A percentile compares a stretch with the other conserved stretches of the same genome.
These are phyloP conservation scores for Pocota personata DNA, from an alignment of 2,888 invertebrate species.

Conservation along the genomic window DNA sequence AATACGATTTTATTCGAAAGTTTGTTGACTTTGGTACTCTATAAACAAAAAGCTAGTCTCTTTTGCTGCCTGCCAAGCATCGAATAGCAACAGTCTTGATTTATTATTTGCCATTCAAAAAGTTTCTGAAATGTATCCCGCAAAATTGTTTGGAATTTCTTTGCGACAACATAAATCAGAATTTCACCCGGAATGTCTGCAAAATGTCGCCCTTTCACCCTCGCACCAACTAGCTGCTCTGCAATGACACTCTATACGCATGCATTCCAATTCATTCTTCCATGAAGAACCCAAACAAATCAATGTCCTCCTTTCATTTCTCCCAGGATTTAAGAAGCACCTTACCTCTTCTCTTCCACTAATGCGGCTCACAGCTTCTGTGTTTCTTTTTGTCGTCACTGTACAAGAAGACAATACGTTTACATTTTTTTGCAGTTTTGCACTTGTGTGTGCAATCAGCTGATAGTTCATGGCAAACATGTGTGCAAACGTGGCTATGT, in stretches of 20 bases:
- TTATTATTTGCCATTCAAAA: neutral
- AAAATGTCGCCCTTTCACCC: conserved; percentile 27
- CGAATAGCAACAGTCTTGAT: neutral
- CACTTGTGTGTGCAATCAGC: conserved; percentile 66
- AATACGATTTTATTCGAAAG: too few species aligned
- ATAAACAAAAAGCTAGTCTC: too few species aligned
- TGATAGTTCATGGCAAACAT: conserved; percentile 54
- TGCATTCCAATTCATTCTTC: conserved; percentile 52
- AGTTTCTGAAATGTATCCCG: neutral
- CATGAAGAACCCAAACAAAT: conserved; percentile 70
- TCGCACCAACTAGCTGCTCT: neutral
- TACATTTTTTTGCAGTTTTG: conserved; percentile 17
- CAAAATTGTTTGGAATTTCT: neutral
- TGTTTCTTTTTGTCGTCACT: neutral
- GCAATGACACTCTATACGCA: conserved; percentile 30
- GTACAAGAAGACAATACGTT: neutral
- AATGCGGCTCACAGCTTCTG: neutral
- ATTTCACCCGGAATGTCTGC: conserved; percentile 34
- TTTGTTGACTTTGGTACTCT: too few species aligned
- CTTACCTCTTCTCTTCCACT: conserved; percentile 1
- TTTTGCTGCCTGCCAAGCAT: too few species aligned
- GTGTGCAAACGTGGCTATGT: conserved; percentile 62
- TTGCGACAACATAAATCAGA: conserved; percentile 9
- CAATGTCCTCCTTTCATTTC: conserved; percentile 64
- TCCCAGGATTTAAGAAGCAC: conserved; percentile 31